phyloP scores from a whole-genome alignment of 2,113 vertebrate species.

The Mohoua ochrocephala region DNA sequence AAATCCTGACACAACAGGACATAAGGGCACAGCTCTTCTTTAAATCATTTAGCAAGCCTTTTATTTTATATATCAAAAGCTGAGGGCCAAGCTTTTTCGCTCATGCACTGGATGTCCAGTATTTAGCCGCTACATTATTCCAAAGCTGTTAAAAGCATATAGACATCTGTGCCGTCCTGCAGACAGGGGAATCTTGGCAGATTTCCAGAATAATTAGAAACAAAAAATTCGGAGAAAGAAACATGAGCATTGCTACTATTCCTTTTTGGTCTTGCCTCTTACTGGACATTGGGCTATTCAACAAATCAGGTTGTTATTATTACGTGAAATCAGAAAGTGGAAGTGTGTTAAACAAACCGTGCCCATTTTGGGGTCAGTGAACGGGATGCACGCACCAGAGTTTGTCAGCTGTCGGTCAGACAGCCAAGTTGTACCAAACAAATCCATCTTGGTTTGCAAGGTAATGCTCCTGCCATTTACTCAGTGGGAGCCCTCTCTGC shows the following conservation, averaged over 20 bases:
- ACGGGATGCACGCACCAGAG: background rate
- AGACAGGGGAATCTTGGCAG: background rate
- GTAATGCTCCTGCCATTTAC: background rate
- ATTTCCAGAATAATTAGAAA: conserved; percentile 10
- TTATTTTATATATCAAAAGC: background rate
- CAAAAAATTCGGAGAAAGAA: background rate
- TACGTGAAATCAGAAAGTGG: background rate
- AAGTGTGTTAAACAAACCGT: background rate
- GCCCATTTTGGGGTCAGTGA: background rate
- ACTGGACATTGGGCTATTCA: background rate
- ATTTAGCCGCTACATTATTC: background rate
- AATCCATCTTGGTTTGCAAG: background rate
- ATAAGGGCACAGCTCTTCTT: background rate
- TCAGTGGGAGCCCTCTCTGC: background rate
- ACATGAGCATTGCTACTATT: background rate
- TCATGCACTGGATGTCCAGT: background rate
- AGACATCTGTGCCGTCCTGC: conserved; percentile 13
- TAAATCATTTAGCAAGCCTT: background rate
- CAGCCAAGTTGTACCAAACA: background rate
- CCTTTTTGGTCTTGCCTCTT: background rate
- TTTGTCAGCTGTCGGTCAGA: background rate
- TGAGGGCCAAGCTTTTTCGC: background rate
- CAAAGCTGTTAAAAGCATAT: background rate
- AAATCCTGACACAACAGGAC: background rate
- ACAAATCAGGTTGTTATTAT: background rate